Conservation (phyloP, 2,113 vertebrate genomes). For the Taurulus bubalis region DNA sequence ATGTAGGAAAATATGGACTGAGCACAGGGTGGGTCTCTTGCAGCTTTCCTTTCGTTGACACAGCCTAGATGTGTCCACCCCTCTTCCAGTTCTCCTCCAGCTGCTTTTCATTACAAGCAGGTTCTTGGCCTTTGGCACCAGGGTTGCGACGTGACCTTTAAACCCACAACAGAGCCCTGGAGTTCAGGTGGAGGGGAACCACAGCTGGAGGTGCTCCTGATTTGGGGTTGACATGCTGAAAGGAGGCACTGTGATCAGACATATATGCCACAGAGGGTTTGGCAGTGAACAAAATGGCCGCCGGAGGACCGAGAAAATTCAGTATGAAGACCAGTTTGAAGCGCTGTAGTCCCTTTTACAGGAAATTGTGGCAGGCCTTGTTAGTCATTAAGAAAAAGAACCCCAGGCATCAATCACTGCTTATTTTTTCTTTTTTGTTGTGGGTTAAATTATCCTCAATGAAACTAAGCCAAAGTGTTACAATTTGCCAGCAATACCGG, state of each 20-base stretch:
- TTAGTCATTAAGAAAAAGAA: conserved; percentile 11
- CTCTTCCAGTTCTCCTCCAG: conserved; percentile 36
- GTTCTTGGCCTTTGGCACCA: conserved; percentile 61
- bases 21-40: conserved; percentile 1
- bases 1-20: conserved; percentile 1
- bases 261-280: background rate
- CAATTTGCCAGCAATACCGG: background rate
- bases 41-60: background rate
- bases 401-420: background rate
- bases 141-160: conserved; percentile 63
- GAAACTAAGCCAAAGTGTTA: conserved; percentile 1
- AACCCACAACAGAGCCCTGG: conserved; percentile 47
- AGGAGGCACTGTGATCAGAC: conserved; percentile 30
- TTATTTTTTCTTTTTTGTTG: background rate
- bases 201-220: conserved; percentile 47
- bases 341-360: background rate
- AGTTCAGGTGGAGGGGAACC: conserved; percentile 61
- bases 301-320: background rate
- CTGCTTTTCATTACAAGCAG: conserved; percentile 74
- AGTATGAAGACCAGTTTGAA: background rate
- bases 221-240: conserved; percentile 46
- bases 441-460: background rate
- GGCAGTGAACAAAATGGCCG: conserved; percentile 15
- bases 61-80: conserved; percentile 20
- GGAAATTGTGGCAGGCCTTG: conserved; percentile 8